Conservation (phyloP, 2,888 invertebrate genomes). For the Argyresthia goedartella region DNA sequence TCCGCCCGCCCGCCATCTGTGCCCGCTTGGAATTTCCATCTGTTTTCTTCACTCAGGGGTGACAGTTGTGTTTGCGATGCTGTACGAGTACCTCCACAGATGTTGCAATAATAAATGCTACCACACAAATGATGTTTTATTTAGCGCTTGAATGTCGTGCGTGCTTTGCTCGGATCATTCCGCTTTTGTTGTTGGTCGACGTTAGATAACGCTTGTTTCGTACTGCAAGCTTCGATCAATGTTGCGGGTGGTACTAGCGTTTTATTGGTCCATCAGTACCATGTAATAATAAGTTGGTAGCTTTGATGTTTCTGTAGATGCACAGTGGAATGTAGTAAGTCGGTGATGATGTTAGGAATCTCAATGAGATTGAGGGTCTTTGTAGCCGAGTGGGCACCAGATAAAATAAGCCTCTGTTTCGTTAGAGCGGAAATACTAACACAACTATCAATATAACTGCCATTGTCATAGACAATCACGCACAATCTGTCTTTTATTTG, state of each 20-base stretch:
- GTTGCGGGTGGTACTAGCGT: too few relatives aligned
- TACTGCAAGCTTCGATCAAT: too few relatives aligned
- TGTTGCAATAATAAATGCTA: conserved; percentile 53
- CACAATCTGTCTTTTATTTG: too few relatives aligned
- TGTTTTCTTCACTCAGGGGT: neutral
- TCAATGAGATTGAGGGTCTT: too few relatives aligned
- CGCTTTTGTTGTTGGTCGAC: conserved; percentile 8
- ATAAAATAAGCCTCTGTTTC: too few relatives aligned
- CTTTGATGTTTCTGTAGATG: too few relatives aligned
- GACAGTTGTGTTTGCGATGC: neutral
- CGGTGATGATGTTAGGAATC: too few relatives aligned
- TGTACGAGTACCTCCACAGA: neutral
- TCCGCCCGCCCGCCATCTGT: conserved; percentile 28
- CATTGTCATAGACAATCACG: too few relatives aligned
- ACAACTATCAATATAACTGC: too few relatives aligned
- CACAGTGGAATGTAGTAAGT: too few relatives aligned
- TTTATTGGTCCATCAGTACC: neutral
- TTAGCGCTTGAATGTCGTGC: conserved; percentile 32
- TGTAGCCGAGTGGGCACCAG: too few relatives aligned
- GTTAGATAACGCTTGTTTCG: neutral
- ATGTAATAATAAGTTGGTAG: neutral
- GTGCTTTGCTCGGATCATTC: neutral
- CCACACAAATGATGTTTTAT: conserved; percentile 57
- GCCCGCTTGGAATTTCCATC: conserved; percentile 37
- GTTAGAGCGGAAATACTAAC: too few relatives aligned